These are phyloP conservation scores for Coendou prehensilis DNA, from an alignment of 2,797 vertebrate genomes.

Conservation along the genomic window DNA sequence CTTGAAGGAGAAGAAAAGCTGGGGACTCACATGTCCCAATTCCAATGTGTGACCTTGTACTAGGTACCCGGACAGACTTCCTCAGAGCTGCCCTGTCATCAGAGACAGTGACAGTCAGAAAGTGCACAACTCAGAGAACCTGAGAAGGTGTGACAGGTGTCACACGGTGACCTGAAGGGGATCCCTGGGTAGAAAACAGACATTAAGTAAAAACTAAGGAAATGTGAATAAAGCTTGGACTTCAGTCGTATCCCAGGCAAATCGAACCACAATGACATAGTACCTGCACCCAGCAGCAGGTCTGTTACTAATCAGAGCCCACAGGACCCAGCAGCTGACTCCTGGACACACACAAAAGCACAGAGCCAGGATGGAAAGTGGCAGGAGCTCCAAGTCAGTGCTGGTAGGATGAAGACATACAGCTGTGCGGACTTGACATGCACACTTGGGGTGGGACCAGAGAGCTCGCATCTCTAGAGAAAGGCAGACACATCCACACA, in stretches of 20 bases:
- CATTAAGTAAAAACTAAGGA: not conserved
- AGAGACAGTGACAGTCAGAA: not conserved
- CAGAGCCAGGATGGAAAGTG: not conserved
- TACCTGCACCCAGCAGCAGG: not conserved
- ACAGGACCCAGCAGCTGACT: not conserved
- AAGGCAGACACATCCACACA: not conserved
- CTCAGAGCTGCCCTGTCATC: not conserved
- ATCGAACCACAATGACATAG: not conserved
- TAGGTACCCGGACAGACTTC: not conserved
- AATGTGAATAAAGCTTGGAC: not conserved
- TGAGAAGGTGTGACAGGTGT: not conserved
- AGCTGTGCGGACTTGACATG: not conserved
- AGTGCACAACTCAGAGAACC: not conserved
- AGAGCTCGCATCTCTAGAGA: not conserved
- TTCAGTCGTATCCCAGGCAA: not conserved
- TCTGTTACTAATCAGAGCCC: not conserved
- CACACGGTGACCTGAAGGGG: not conserved
- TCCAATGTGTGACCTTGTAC: not conserved
- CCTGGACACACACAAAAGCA: not conserved
- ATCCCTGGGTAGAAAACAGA: not conserved
- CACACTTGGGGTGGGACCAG: not conserved
- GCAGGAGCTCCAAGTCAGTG: not conserved
- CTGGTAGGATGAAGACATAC: not conserved
- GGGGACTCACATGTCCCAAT: not conserved
- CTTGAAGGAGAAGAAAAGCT: not conserved